phyloP scores from a whole-genome alignment of 2,888 invertebrate genomes.

The Noctuana brunneofusca region DNA sequence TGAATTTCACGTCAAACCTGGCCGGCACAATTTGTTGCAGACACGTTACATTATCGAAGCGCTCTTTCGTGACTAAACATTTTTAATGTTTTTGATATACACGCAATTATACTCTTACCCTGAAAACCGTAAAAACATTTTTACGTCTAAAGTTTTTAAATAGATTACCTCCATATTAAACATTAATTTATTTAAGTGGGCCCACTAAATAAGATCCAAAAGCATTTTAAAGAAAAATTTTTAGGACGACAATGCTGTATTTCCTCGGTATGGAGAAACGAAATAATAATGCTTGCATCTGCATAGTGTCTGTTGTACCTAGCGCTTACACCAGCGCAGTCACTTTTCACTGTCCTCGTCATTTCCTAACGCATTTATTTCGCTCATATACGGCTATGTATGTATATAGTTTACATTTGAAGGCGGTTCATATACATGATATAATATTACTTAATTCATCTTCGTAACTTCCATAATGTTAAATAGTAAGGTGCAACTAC shows the following conservation, averaged over 20 bases:
- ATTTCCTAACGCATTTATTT: slow-evolving; percentile 29
- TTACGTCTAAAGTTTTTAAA: neutral
- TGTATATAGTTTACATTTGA: neutral
- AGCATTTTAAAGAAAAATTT: slow-evolving; percentile 17
- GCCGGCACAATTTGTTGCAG: slow-evolving; percentile 23
- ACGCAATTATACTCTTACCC: neutral
- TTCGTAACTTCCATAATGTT: neutral
- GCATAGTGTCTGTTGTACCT: slow-evolving; percentile 22
- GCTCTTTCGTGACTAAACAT: slow-evolving; percentile 32
- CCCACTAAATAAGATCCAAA: slow-evolving; percentile 2
- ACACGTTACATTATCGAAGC: slow-evolving; percentile 22
- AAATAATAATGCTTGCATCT: slow-evolving; percentile 28
- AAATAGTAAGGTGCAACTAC: neutral
- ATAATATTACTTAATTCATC: neutral
- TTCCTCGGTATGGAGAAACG: slow-evolving; percentile 26
- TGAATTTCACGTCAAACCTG: slow-evolving; percentile 33
- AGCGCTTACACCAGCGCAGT: slow-evolving; percentile 27
- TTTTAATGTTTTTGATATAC: slow-evolving; percentile 22
- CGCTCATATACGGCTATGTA: slow-evolving; percentile 17
- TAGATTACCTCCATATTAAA: neutral
- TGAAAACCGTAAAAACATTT: neutral
- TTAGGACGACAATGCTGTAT: slow-evolving; percentile 16
- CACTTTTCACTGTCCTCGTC: slow-evolving; percentile 30
- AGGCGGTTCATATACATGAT: neutral
- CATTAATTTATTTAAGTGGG: neutral